Conservation (phyloP, 2,797 vertebrate genomes). For the Clarias laeviceps region DNA sequence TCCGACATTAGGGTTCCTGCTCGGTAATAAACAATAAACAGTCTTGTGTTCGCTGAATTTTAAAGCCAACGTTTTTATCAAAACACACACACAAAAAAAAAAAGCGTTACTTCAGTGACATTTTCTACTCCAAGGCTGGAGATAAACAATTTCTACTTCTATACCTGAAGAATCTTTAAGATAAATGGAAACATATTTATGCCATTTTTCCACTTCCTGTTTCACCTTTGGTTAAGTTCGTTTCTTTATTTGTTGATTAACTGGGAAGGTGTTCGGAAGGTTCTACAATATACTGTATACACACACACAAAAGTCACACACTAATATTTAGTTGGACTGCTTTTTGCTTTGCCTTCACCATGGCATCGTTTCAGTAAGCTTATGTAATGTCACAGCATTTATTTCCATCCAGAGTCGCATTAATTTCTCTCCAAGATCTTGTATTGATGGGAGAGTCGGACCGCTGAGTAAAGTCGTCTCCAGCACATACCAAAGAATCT, state of each 20-base stretch:
- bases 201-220: not conserved
- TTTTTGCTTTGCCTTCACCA: too few relatives aligned
- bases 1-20: too few relatives aligned
- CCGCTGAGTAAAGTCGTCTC: too few relatives aligned
- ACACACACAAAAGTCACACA: too few relatives aligned
- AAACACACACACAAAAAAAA: not conserved
- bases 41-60: not conserved
- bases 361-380: too few relatives aligned
- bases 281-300: not conserved
- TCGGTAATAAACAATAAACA: not conserved
- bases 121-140: not conserved
- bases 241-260: not conserved
- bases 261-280: not conserved
- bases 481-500: too few relatives aligned
- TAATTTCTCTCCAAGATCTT: too few relatives aligned
- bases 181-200: not conserved
- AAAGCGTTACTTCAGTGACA: not conserved
- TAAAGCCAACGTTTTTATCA: not conserved
- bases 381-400: too few relatives aligned
- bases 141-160: not conserved
- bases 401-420: too few relatives aligned
- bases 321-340: too few relatives aligned
- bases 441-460: too few relatives aligned
- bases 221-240: not conserved
- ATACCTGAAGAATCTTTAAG: not conserved